Evolutionary conservation across 1,140 invertebrate species (phyloP), one percentile per base, ranked within the genome.

Genomic region (Cyrtorhinus lividipennis): DNA sequence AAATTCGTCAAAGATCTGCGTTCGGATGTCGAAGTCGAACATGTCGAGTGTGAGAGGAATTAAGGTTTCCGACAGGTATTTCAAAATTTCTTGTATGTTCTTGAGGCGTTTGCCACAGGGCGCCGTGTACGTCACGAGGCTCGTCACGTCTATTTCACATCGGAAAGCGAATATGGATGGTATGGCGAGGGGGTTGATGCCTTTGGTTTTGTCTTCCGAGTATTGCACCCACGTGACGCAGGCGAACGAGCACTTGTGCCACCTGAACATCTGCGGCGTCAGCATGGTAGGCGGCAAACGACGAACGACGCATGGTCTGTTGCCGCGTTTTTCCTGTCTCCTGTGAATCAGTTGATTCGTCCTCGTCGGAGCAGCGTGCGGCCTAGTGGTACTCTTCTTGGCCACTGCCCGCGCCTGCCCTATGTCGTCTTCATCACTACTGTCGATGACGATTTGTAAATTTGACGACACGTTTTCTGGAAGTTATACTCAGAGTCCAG

Each of bases 111-210:
- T 75, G 0, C 90, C 92, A 77, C 95, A 98, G 0, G 93, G 93
- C 2, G 87, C 81, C 64, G 84, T 81, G 73, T 97, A 98, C 22
- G 86, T 75, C n/a, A 95, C 81, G 1, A 18, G 1, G 30, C 26
- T 62, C 3, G 48, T 53, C 1, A 26, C 22, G n/a, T 13, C 26
- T n/a, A 30, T 53, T 26, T 59, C 64, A 18, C n/a, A 81, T 69
- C 88, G 83, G 87, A 90, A 97, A 0, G 89, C 91, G 66, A 83
- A 88, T 0, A 90, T 73, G n/a, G 95, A 72, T 0, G 92, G 92
- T 72, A 92, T 88, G 0, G 85, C 80, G 0, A 96, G 74, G 0
- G 90, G 90, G 68, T 89, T 92, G 67, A 87, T 84, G 5, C 83
- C 84, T 65, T 81, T 82, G 0, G 87, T 72, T 56, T 86, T 82